These are phyloP conservation scores for Chanos chanos DNA, from an alignment of 2,797 vertebrate genomes.

Conservation along the genomic window DNA sequence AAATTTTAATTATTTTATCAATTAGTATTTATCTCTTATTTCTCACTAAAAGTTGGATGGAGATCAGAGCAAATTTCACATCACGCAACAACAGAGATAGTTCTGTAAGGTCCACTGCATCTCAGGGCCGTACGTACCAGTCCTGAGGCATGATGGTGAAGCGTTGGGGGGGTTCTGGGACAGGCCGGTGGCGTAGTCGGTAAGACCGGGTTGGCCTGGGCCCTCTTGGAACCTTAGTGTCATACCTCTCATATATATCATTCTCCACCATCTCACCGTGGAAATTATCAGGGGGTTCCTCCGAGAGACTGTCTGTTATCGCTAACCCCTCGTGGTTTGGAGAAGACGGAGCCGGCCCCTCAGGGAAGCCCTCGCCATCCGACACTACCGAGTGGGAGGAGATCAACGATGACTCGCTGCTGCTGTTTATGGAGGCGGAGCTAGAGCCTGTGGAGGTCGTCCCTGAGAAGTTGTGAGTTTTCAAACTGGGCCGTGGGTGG, in stretches of 20 bases:
- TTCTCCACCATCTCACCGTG: constrained; percentile 86
- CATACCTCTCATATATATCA: constrained; percentile 72
- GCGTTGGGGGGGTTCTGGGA: constrained; percentile 80
- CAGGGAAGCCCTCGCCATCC: constrained; percentile 55
- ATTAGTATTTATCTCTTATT: too few relatives aligned
- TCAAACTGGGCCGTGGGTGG: too few relatives aligned
- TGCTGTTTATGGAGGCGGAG: constrained; percentile 41
- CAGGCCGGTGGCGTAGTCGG: constrained; percentile 84
- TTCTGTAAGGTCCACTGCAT: neutral
- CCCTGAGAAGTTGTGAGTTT: neutral
- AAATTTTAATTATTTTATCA: too few relatives aligned
- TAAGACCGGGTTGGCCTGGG: constrained; percentile 71
- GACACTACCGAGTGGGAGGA: constrained; percentile 45
- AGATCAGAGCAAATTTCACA: too few relatives aligned
- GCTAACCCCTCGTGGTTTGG: constrained; percentile 34
- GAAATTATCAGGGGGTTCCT: constrained; percentile 53
- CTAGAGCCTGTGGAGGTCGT: neutral
- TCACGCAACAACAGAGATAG: neutral
- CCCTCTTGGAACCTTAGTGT: constrained; percentile 26
- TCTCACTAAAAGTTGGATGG: too few relatives aligned
- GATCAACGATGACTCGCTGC: constrained; percentile 50
- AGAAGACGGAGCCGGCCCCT: constrained; percentile 20
- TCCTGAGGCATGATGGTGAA: constrained; percentile 47
- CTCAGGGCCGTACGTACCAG: constrained; percentile 67
- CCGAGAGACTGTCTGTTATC: neutral